These are phyloP conservation scores for Piezodorus guildinii DNA, from an alignment of 1,140 invertebrate species.

Conservation along the genomic window DNA sequence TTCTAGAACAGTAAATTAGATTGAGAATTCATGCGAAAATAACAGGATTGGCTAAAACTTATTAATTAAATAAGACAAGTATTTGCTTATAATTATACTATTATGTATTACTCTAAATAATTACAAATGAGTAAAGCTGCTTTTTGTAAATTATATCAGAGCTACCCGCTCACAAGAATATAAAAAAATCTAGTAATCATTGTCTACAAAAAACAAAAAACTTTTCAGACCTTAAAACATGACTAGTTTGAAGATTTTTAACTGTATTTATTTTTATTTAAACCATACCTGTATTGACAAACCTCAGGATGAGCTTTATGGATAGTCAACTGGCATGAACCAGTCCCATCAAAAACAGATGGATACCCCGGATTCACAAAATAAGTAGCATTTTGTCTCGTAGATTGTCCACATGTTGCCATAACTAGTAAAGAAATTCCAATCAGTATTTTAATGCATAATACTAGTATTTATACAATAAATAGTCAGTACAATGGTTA, in stretches of 20 bases:
- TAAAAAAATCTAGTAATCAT: too few relatives aligned
- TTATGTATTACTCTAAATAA: too few relatives aligned
- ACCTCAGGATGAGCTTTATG: conserved; percentile 61
- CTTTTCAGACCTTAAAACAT: neutral
- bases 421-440: conserved; percentile 43
- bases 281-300: conserved; percentile 61
- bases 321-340: conserved; percentile 70
- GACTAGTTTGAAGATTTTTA: neutral
- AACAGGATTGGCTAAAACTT: neutral
- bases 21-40: neutral
- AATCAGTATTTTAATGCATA: too few relatives aligned
- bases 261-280: neutral
- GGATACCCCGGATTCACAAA: conserved; percentile 74
- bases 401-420: conserved; percentile 58
- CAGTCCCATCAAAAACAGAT: conserved; percentile 55
- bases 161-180: too few relatives aligned
- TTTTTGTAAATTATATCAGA: too few relatives aligned
- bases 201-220: too few relatives aligned
- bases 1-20: conserved; percentile 34
- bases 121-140: too few relatives aligned
- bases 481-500: too few relatives aligned
- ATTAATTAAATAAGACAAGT: too few relatives aligned
- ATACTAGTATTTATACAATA: too few relatives aligned
- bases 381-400: conserved; percentile 66
- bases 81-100: too few relatives aligned